These are phyloP conservation scores for Aplochiton taeniatus DNA, from an alignment of 2,797 vertebrate species.

Conservation along the genomic window DNA sequence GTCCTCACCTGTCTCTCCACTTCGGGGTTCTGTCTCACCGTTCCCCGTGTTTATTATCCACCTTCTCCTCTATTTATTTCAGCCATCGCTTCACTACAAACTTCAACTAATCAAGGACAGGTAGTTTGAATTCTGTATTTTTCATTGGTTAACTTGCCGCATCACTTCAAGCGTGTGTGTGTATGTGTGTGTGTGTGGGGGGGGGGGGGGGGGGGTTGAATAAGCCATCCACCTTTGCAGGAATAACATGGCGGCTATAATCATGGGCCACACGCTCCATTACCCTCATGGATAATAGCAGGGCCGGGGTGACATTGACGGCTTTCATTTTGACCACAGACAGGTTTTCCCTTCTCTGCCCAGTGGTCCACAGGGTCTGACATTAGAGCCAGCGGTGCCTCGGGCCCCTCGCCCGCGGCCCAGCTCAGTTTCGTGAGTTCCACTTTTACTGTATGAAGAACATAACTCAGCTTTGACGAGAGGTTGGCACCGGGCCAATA, in stretches of 20 bases:
- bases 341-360: conserved; percentile 78
- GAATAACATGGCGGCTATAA: conserved; percentile 64
- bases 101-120: too few species aligned
- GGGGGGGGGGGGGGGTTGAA: too few species aligned
- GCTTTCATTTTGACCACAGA: conserved; percentile 69
- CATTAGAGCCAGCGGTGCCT: conserved; percentile 67
- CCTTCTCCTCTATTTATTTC: too few species aligned
- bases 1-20: too few species aligned
- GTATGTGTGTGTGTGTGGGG: too few species aligned
- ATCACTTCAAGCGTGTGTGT: too few species aligned
- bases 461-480: conserved; percentile 70
- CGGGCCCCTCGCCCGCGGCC: conserved; percentile 67
- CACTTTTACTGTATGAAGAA: conserved; percentile 63
- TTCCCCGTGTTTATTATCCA: too few species aligned
- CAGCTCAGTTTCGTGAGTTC: conserved; percentile 57
- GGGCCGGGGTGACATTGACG: conserved; percentile 77
- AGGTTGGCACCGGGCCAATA: conserved; percentile 70
- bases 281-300: conserved; percentile 77
- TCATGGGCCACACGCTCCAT: conserved; percentile 74
- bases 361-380: conserved; percentile 77
- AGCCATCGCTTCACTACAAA: too few species aligned
- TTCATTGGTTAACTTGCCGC: too few species aligned
- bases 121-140: too few species aligned
- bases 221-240: conserved; percentile 56
- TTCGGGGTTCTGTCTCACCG: too few species aligned